Evolutionary conservation across 2,888 invertebrate genomes (phyloP).

Genomic region (Sylvicola cinctus): DNA sequence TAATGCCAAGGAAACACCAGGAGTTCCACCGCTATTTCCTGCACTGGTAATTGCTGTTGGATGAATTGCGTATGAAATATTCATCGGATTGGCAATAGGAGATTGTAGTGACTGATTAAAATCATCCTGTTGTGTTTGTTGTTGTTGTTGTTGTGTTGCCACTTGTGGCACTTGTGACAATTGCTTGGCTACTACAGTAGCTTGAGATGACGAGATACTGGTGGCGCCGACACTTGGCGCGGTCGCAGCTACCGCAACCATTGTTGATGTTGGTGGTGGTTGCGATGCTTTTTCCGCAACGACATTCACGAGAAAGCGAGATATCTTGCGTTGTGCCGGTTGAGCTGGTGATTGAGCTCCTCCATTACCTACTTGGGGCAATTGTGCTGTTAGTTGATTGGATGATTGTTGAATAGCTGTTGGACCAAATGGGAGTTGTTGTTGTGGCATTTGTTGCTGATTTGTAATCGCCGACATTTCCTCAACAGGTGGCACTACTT

Average conservation of each 20-base stretch:
- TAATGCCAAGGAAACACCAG: too few relatives aligned
- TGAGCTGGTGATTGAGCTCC: background rate
- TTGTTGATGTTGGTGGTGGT: background rate
- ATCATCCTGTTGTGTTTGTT: constrained; percentile 6
- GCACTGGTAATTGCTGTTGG: too few relatives aligned
- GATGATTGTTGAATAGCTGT: constrained; percentile 2
- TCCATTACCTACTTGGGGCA: background rate
- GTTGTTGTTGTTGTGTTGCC: constrained; percentile 10
- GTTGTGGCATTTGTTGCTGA: constrained; percentile 5
- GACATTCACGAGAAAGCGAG: constrained; percentile 58
- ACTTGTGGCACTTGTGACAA: constrained; percentile 7
- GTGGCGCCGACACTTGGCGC: too few relatives aligned
- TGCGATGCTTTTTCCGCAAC: constrained; percentile 30
- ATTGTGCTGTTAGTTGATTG: background rate
- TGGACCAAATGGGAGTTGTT: constrained; percentile 1
- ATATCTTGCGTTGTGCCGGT: constrained; percentile 35
- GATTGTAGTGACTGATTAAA: background rate
- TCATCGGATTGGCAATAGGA: background rate
- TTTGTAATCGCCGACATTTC: constrained; percentile 3
- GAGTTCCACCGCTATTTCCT: too few relatives aligned
- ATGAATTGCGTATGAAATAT: too few relatives aligned
- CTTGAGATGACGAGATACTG: too few relatives aligned
- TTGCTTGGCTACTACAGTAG: background rate
- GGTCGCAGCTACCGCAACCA: too few relatives aligned
- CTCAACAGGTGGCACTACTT: constrained; percentile 3